Evolutionary conservation across 2,888 invertebrate genomes (phyloP).

Genomic region (Auanema sp.): DNA sequence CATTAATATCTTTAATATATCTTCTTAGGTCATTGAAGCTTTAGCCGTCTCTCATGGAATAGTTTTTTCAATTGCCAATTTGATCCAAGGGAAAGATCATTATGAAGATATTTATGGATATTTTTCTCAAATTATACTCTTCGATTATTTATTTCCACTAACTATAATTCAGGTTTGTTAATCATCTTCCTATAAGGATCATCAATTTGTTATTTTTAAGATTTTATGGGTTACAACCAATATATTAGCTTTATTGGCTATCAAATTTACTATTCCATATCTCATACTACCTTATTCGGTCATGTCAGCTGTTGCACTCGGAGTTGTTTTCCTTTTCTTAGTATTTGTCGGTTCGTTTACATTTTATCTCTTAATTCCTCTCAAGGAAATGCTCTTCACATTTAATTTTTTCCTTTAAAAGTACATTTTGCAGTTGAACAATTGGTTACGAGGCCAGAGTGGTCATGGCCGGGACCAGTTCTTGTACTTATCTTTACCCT

Average conservation of each 20-base stretch:
- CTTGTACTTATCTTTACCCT: conserved; percentile 9
- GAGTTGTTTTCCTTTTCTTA: conserved; percentile 13
- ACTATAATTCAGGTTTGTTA: too few relatives aligned
- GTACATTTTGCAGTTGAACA: conserved; percentile 15
- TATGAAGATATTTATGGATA: background rate
- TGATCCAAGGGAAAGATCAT: background rate
- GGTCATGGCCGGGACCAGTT: conserved; percentile 9
- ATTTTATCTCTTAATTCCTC: background rate
- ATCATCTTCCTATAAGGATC: too few relatives aligned
- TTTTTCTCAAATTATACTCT: too few relatives aligned
- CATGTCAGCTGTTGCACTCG: conserved; percentile 12
- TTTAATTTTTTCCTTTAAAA: conserved; percentile 1
- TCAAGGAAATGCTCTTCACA: background rate
- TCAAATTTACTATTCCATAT: conserved; percentile 15
- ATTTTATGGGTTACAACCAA: conserved; percentile 15
- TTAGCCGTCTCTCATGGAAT: background rate
- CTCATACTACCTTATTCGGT: conserved; percentile 20
- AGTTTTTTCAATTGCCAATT: background rate
- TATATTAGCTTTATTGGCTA: conserved; percentile 13
- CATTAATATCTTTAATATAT: background rate
- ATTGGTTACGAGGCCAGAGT: conserved; percentile 6
- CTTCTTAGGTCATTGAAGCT: background rate
- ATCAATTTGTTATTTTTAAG: conserved; percentile 4
- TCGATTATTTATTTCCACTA: too few relatives aligned
- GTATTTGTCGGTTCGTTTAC: conserved; percentile 15